Percentiles rank a stretch among this genome's conserved stretches.
Conservation (phyloP, 2,888 invertebrate genomes). For the Harpagoxenus sublaevis region DNA sequence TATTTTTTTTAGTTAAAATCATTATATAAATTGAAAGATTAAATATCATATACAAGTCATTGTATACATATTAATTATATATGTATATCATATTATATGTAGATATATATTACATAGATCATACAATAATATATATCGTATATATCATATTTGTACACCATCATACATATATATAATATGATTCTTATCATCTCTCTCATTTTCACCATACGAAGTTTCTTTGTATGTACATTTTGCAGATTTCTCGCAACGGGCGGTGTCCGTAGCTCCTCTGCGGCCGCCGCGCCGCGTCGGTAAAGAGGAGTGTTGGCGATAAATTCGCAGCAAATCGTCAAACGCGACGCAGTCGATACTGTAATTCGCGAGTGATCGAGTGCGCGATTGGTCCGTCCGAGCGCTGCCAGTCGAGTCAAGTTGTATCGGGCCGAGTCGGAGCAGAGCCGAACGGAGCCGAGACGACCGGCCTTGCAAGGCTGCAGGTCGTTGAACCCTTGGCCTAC, state of each 20-base stretch:
- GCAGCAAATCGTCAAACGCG: conserved; percentile 33
- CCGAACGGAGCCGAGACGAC: conserved; percentile 54
- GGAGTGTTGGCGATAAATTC: conserved; percentile 64
- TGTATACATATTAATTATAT: too few relatives aligned
- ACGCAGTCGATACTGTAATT: conserved; percentile 73
- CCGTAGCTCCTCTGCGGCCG: background rate
- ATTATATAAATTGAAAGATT: background rate
- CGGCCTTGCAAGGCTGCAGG: conserved; percentile 85
- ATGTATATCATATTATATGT: too few relatives aligned
- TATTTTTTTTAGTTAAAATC: background rate
- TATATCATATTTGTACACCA: background rate
- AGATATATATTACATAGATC: too few relatives aligned
- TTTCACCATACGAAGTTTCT: background rate
- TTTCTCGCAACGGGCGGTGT: background rate
- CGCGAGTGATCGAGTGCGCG: conserved; percentile 46
- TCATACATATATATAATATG: background rate
- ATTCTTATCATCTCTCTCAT: too few relatives aligned
- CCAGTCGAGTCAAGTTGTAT: conserved; percentile 40
- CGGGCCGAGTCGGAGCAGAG: background rate
- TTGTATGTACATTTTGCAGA: background rate
- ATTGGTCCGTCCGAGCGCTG: conserved; percentile 22
- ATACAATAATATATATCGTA: too few relatives aligned
- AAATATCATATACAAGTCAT: background rate
- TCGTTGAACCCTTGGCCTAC: conserved; percentile 84
- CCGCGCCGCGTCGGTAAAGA: conserved; percentile 71